phyloP scores from a whole-genome alignment of 2,888 invertebrate genomes.

The Norana najaformis region DNA sequence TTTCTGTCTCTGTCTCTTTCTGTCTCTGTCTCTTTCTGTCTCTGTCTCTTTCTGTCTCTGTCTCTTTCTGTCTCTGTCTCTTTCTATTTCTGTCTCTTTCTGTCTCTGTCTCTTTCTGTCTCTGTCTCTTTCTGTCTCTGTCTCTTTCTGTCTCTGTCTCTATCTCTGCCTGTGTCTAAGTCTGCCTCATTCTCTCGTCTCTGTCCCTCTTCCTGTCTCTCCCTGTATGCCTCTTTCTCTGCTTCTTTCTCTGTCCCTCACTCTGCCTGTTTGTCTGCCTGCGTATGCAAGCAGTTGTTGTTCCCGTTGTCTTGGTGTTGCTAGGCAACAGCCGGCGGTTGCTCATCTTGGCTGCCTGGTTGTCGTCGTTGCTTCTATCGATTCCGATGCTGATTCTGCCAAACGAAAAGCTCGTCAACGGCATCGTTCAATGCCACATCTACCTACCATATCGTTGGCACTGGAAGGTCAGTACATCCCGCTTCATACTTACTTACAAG shows the following conservation, averaged over 20 bases:
- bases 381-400: constrained; percentile 45
- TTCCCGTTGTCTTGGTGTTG: neutral
- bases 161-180: neutral
- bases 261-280: neutral
- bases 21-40: no score
- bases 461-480: neutral
- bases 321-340: constrained; percentile 47
- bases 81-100: no score
- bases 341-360: constrained; percentile 53
- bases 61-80: no score
- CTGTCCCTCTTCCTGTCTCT: neutral
- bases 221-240: neutral
- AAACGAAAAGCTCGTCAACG: neutral
- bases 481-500: no score
- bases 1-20: no score
- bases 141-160: no score
- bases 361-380: constrained; percentile 49
- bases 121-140: no score
- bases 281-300: no score
- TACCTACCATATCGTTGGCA: neutral
- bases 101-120: no score
- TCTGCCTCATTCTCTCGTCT: no score
- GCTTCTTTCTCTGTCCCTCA: neutral
- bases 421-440: neutral
- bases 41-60: no score